Conservation (phyloP, 2,888 invertebrate genomes). For the Flabesymbios commensalis region DNA sequence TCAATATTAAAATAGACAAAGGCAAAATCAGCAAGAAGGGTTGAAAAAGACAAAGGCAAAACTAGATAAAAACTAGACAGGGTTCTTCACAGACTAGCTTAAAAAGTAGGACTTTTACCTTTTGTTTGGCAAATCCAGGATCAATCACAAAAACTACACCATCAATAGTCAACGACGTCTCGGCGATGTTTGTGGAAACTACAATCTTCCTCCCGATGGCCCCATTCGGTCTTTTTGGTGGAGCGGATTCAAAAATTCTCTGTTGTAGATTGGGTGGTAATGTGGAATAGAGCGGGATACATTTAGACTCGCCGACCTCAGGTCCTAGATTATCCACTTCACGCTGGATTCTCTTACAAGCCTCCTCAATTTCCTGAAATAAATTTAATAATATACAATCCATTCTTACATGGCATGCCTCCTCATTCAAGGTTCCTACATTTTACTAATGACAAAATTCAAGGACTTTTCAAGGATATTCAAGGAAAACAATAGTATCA, state of each 20-base stretch:
- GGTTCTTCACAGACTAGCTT: no score
- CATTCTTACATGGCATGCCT: no score
- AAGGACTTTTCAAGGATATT: no score
- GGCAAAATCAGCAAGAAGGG: no score
- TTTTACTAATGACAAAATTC: no score
- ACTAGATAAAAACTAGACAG: no score
- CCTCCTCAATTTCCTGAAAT: slow-evolving; percentile 95
- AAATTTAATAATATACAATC: background rate
- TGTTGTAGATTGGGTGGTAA: slow-evolving; percentile 96
- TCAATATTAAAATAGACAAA: no score
- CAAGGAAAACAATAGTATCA: no score
- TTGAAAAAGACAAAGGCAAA: no score
- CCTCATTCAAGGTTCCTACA: no score
- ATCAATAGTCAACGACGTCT: slow-evolving; percentile 97
- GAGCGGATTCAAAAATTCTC: slow-evolving; percentile 95
- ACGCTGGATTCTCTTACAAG: slow-evolving; percentile 94
- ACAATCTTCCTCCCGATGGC: slow-evolving; percentile 91
- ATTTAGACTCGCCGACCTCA: slow-evolving; percentile 95
- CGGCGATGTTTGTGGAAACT: slow-evolving; percentile 98
- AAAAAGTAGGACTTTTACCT: no score
- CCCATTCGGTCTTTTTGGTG: slow-evolving; percentile 85
- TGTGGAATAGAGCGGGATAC: slow-evolving; percentile 98
- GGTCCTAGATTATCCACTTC: slow-evolving; percentile 96
- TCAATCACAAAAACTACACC: slow-evolving; percentile 99
- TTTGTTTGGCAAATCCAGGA: slow-evolving; percentile 99